phyloP scores from a whole-genome alignment of 2,888 invertebrate genomes.

The Cactoblastis cactorum region DNA sequence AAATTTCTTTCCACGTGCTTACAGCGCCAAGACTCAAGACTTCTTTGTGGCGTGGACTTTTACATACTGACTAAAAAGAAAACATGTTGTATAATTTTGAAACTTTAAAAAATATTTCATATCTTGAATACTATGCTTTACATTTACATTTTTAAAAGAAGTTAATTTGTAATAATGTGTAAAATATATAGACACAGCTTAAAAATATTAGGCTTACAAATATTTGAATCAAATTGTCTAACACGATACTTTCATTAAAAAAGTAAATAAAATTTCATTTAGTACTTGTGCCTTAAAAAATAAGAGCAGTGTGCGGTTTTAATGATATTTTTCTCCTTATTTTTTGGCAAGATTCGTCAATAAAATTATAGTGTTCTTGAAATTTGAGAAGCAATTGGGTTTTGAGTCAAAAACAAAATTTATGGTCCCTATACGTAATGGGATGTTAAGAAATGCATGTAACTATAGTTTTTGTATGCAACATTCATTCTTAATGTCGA shows the following conservation, averaged over 20 bases:
- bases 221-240: neutral
- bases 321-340: neutral
- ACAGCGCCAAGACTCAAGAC: too few species aligned
- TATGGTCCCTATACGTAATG: constrained; percentile 22
- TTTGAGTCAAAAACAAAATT: constrained; percentile 11
- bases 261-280: neutral
- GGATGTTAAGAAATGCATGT: constrained; percentile 11
- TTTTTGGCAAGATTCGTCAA: constrained; percentile 10
- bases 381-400: neutral
- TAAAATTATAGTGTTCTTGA: neutral
- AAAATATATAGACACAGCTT: neutral
- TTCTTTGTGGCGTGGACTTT: too few species aligned
- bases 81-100: too few species aligned
- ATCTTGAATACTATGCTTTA: too few species aligned
- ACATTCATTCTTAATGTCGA: too few species aligned
- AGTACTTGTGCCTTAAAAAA: neutral
- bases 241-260: neutral
- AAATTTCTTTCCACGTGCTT: too few species aligned
- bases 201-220: neutral
- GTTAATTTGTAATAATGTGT: too few species aligned
- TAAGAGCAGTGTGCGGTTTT: too few species aligned
- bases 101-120: too few species aligned
- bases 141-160: too few species aligned
- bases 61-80: too few species aligned
- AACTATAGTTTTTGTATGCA: neutral